Percentiles rank a stretch among this genome's conserved stretches.
These are phyloP conservation scores for Apodemia duryi DNA, from an alignment of 2,888 invertebrate species.

Conservation along the genomic window DNA sequence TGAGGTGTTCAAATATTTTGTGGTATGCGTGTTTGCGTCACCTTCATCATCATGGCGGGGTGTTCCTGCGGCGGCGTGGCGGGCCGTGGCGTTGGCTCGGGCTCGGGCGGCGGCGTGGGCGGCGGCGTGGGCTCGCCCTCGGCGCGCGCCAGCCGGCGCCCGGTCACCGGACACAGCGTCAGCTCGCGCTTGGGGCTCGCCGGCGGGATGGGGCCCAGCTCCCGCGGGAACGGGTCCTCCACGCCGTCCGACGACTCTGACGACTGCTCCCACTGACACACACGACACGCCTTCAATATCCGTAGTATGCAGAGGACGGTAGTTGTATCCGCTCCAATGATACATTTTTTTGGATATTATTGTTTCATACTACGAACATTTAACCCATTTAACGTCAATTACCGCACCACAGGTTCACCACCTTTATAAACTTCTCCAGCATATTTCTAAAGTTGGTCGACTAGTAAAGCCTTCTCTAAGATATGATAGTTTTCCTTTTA, in stretches of 20 bases:
- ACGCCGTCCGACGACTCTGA: constrained; percentile 81
- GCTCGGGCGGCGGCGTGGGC: constrained; percentile 65
- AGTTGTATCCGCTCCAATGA: no score
- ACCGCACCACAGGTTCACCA: no score
- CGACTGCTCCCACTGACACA: constrained; percentile 51
- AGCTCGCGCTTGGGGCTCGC: constrained; percentile 83
- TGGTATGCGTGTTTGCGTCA: constrained; percentile 24
- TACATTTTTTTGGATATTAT: no score
- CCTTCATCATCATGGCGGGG: constrained; percentile 67
- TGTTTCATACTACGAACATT: no score
- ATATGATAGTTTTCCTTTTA: no score
- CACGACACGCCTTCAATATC: no score
- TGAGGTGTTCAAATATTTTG: no score
- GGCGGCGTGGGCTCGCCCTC: constrained; percentile 82
- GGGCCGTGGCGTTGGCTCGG: constrained; percentile 31
- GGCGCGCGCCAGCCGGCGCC: constrained; percentile 74
- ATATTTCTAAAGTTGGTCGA: no score
- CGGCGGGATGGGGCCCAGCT: constrained; percentile 69
- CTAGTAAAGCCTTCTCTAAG: no score
- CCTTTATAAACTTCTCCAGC: no score
- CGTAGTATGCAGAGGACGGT: no score
- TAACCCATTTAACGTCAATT: no score
- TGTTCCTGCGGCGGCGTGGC: constrained; percentile 31
- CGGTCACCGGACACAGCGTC: constrained; percentile 80
- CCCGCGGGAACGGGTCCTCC: constrained; percentile 80